phyloP scores from a whole-genome alignment of 2,888 invertebrate genomes.

The Eubasilissa splendida region DNA sequence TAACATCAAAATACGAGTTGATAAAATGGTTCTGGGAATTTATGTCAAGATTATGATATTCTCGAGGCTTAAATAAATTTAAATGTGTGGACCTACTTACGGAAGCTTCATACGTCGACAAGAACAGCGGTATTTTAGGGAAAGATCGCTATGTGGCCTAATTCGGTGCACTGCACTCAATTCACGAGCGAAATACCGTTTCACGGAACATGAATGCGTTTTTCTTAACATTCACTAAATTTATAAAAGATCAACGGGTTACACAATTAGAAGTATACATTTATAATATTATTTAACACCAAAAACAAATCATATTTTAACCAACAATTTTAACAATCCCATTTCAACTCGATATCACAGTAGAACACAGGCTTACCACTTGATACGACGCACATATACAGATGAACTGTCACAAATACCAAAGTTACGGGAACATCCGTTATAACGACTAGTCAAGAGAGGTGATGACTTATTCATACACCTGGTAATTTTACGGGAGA shows the following conservation, averaged over 20 bases:
- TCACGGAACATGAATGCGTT: slow-evolving; percentile 35
- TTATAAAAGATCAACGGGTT: slow-evolving; percentile 20
- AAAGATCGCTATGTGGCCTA: slow-evolving; percentile 76
- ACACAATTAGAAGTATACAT: slow-evolving; percentile 20
- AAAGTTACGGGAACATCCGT: slow-evolving; percentile 53
- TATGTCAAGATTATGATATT: slow-evolving; percentile 2
- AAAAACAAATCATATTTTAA: slow-evolving; percentile 54
- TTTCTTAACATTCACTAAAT: slow-evolving; percentile 37
- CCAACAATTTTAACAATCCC: slow-evolving; percentile 54
- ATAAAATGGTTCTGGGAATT: slow-evolving; percentile 17
- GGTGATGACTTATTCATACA: slow-evolving; percentile 35
- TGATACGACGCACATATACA: slow-evolving; percentile 47
- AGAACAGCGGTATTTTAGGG: slow-evolving; percentile 75
- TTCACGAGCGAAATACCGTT: slow-evolving; percentile 50
- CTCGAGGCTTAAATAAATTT: slow-evolving; percentile 8
- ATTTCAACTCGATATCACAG: slow-evolving; percentile 53
- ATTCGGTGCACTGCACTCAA: slow-evolving; percentile 63
- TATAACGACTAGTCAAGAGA: slow-evolving; percentile 32
- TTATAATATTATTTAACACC: slow-evolving; percentile 48
- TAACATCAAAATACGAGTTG: slow-evolving; percentile 27
- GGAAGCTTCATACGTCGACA: slow-evolving; percentile 73
- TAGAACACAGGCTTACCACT: slow-evolving; percentile 46
- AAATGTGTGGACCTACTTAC: slow-evolving; percentile 65
- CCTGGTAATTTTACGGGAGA: background rate
- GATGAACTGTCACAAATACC: slow-evolving; percentile 45